phyloP scores from a whole-genome alignment of 2,888 invertebrate species.

The Troides aeacus region DNA sequence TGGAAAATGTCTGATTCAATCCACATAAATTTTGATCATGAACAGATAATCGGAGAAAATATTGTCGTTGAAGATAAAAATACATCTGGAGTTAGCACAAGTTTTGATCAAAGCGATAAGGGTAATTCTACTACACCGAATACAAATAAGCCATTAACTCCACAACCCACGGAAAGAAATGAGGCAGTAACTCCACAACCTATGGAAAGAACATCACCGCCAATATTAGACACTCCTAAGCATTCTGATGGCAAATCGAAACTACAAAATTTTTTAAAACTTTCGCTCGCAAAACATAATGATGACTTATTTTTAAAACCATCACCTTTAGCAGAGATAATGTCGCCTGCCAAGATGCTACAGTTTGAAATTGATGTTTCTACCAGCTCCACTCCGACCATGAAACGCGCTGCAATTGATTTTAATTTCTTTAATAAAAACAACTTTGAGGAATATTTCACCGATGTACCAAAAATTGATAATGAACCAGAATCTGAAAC shows the following conservation, averaged over 20 bases:
- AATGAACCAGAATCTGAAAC: slow-evolving; percentile 28
- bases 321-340: slow-evolving; percentile 61
- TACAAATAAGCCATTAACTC: slow-evolving; percentile 43
- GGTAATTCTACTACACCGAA: slow-evolving; percentile 38
- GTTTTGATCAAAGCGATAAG: not conserved
- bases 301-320: slow-evolving; percentile 66
- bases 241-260: slow-evolving; percentile 33
- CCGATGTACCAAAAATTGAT: slow-evolving; percentile 43
- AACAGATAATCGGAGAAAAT: slow-evolving; percentile 66
- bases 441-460: slow-evolving; percentile 60
- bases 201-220: slow-evolving; percentile 36
- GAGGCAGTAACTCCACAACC: slow-evolving; percentile 36
- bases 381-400: slow-evolving; percentile 65
- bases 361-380: slow-evolving; percentile 64
- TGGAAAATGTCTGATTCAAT: slow-evolving; percentile 66
- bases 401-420: slow-evolving; percentile 69
- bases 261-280: slow-evolving; percentile 51
- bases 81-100: slow-evolving; percentile 48
- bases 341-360: slow-evolving; percentile 73
- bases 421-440: slow-evolving; percentile 69
- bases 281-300: slow-evolving; percentile 56
- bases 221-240: slow-evolving; percentile 54
- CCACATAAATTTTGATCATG: slow-evolving; percentile 64
- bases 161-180: slow-evolving; percentile 23
- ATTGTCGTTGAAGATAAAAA: slow-evolving; percentile 60